A percentile compares a stretch with the other conserved stretches of the same genome.
These are phyloP conservation scores for Jaculus jaculus DNA, from an alignment of 2,113 vertebrate genomes.

Conservation along the genomic window DNA sequence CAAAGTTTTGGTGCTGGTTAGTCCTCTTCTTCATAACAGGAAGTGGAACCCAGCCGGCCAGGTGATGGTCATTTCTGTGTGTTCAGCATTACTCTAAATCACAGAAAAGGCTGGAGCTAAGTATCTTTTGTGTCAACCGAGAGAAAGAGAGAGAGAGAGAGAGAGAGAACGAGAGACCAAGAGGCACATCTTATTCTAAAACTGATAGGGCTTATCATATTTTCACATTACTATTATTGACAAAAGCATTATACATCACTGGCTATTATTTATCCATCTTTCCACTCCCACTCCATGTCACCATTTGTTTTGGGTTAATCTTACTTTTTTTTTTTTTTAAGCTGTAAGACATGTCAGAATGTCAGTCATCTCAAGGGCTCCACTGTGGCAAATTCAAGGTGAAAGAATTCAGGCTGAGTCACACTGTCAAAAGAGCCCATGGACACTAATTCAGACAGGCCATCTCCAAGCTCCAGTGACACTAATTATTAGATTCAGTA, in stretches of 20 bases:
- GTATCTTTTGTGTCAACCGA: background rate
- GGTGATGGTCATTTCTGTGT: rapidly evolving
- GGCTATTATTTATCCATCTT: rapidly evolving
- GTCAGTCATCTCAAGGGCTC: constrained; percentile 79
- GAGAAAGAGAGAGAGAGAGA: rapidly evolving
- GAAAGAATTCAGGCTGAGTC: constrained; percentile 80
- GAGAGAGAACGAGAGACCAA: too few relatives aligned
- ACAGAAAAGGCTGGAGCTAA: rapidly evolving
- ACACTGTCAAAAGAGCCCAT: constrained; percentile 83
- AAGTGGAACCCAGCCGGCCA: background rate
- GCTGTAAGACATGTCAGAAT: background rate
- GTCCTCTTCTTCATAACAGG: rapidly evolving
- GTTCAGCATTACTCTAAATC: rapidly evolving
- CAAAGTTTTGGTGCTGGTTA: rapidly evolving
- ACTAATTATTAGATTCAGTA: constrained; percentile 87
- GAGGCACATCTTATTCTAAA: rapidly evolving
- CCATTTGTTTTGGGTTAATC: rapidly evolving
- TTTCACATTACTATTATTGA: rapidly evolving
- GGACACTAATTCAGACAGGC: constrained; percentile 82
- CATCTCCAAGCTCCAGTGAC: constrained; percentile 79
- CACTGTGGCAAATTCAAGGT: constrained; percentile 72
- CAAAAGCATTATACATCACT: too few relatives aligned
- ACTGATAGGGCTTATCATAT: rapidly evolving
- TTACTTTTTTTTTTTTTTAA: background rate
- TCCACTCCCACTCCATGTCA: rapidly evolving